A percentile compares a stretch with the other conserved stretches of the same genome.
phyloP scores from a whole-genome alignment of 2,113 vertebrate genomes.

The Fukomys damarensis region DNA sequence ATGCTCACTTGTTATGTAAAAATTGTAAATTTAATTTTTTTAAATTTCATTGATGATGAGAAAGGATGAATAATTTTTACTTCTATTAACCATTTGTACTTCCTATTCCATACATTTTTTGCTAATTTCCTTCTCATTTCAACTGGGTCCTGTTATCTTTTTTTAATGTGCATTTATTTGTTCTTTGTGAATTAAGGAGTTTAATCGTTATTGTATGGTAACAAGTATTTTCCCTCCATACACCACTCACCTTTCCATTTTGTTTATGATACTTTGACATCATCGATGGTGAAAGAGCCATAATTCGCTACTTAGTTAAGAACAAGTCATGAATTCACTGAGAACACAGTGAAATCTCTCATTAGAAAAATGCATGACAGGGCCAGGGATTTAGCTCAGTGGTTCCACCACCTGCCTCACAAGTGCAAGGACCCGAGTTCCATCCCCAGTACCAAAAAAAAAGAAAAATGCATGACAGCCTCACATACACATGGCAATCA shows the following conservation, averaged over 20 bases:
- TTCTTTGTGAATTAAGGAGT: conserved; percentile 21
- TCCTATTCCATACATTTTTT: not conserved
- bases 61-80: not conserved
- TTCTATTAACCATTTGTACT: not conserved
- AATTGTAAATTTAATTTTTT: not conserved
- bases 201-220: not conserved
- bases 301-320: not conserved
- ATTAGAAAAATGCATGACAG: conserved; percentile 57
- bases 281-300: not conserved
- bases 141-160: not conserved
- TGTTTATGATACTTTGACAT: conserved; percentile 2
- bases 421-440: no score
- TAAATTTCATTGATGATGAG: not conserved
- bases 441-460: no score
- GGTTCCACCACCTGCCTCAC: no score
- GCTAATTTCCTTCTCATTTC: not conserved
- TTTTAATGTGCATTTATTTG: not conserved
- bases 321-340: not conserved
- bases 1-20: not conserved
- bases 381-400: no score
- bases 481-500: not conserved
- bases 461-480: no score
- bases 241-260: conserved; percentile 10
- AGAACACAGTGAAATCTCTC: not conserved
- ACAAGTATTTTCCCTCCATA: conserved; percentile 15